Conservation (phyloP, 2,888 invertebrate genomes). For the Halictus ligatus region DNA sequence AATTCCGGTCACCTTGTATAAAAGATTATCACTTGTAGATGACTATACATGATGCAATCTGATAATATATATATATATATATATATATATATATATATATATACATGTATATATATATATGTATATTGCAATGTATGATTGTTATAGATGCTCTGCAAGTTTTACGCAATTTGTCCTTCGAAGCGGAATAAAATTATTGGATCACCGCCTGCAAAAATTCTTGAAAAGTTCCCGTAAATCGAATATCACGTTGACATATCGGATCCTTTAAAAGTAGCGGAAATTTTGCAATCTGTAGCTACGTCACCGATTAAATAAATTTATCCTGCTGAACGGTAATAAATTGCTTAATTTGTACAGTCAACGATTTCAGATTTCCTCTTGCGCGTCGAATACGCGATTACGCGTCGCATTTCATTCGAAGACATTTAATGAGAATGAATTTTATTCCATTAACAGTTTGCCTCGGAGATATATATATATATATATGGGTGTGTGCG, state of each 20-base stretch:
- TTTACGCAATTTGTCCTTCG: not conserved
- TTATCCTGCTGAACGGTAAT: not conserved
- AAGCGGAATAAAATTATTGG: not conserved
- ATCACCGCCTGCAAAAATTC: not conserved
- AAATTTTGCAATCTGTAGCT: not conserved
- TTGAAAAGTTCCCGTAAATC: not conserved
- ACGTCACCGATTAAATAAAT: not conserved
- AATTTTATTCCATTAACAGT: conserved; percentile 7
- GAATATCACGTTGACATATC: not conserved
- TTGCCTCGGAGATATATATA: not conserved
- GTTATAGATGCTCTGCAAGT: not conserved
- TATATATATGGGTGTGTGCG: no score
- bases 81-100: no score
- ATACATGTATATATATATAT: no score
- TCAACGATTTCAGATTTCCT: not conserved
- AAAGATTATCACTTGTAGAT: no score
- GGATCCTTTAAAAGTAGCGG: not conserved
- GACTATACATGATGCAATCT: no score
- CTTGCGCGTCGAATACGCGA: not conserved
- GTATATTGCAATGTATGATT: no score
- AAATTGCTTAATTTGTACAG: not conserved
- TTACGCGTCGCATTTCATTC: not conserved
- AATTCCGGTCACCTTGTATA: no score
- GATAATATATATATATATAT: no score
- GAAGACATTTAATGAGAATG: not conserved